These are phyloP conservation scores for Gonatopus flavifemur DNA, from an alignment of 1,140 invertebrate genomes.

Conservation along the genomic window DNA sequence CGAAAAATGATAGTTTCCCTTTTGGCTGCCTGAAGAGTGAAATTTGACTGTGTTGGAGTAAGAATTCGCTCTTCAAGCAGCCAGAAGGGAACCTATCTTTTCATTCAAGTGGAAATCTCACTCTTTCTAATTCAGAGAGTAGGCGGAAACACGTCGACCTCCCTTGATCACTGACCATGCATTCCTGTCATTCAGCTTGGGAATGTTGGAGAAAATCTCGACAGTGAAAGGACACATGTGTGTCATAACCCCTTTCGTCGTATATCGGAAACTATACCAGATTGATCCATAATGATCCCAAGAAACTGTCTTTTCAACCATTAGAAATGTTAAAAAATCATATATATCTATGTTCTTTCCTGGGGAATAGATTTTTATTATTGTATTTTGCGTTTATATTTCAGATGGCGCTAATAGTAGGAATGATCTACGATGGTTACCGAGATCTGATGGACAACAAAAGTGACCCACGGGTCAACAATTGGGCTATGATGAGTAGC, in stretches of 20 bases:
- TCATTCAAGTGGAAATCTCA: too few species aligned
- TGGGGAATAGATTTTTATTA: conserved; percentile 7
- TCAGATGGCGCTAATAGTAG: conserved; percentile 56
- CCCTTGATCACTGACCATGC: too few species aligned
- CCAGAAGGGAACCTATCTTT: too few species aligned
- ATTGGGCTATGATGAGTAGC: conserved; percentile 82
- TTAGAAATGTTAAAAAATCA: background rate
- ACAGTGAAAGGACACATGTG: background rate
- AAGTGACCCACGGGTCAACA: conserved; percentile 76
- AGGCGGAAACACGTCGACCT: too few species aligned
- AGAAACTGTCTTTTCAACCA: background rate
- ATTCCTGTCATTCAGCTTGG: too few species aligned
- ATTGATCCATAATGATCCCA: background rate
- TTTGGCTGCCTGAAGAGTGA: too few species aligned
- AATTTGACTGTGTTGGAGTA: too few species aligned
- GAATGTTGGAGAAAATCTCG: background rate
- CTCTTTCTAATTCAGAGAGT: too few species aligned
- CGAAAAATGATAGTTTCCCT: too few species aligned
- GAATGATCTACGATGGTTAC: conserved; percentile 60
- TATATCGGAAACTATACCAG: background rate
- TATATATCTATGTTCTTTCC: background rate
- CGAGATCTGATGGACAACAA: conserved; percentile 74
- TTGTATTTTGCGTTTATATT: too few species aligned
- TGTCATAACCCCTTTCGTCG: background rate
- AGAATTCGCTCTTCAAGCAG: too few species aligned